These are phyloP conservation scores for Aramus guarauna DNA, from an alignment of 2,113 vertebrate species.

Conservation along the genomic window DNA sequence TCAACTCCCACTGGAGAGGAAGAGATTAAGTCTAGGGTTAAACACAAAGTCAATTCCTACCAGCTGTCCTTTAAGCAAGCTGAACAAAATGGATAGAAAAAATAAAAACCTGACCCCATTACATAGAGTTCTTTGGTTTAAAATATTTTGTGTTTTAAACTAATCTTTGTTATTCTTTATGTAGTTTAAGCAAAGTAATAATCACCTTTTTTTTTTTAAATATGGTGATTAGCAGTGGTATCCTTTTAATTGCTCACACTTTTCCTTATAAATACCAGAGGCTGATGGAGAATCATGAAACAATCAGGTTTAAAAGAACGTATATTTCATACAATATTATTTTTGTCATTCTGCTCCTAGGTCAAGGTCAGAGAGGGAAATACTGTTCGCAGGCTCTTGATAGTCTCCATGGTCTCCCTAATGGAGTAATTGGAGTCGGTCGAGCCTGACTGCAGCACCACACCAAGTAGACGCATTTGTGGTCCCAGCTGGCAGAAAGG, in stretches of 20 bases:
- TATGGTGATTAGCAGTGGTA: background rate
- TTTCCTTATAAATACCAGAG: background rate
- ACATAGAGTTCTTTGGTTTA: background rate
- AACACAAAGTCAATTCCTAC: conserved; percentile 25
- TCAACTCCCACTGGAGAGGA: background rate
- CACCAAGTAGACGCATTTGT: background rate
- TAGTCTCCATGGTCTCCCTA: background rate
- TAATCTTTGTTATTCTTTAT: background rate
- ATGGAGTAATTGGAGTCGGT: background rate
- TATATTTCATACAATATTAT: background rate
- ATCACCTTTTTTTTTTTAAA: background rate
- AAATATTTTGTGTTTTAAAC: conserved; percentile 12
- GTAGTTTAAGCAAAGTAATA: background rate
- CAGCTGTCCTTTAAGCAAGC: conserved; percentile 32
- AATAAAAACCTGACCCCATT: background rate
- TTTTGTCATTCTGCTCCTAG: background rate
- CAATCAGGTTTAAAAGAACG: background rate
- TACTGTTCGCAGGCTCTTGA: background rate
- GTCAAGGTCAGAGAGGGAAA: background rate
- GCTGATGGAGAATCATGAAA: background rate
- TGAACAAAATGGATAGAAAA: background rate
- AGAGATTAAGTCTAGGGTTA: conserved; percentile 38
- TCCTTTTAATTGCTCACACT: background rate
- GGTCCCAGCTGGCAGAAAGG: background rate
- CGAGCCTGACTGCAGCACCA: background rate